Evolutionary conservation across 2,113 vertebrate genomes (phyloP).

Genomic region (Trichechus manatus): DNA sequence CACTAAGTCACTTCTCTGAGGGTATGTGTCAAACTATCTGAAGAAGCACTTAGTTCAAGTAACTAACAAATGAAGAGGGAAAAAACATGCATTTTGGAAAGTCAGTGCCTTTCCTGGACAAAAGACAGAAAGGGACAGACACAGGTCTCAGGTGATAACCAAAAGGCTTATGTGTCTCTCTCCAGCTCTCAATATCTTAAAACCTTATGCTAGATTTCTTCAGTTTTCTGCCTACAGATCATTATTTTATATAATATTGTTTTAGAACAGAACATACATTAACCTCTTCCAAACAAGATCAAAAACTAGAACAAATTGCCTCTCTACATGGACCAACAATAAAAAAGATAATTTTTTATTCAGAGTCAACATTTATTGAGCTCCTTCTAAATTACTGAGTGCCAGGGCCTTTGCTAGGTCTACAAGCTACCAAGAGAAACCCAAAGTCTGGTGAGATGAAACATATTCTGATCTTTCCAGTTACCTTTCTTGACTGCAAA

Average conservation of each 20-base stretch:
- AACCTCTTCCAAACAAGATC: background rate
- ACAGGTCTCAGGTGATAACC: background rate
- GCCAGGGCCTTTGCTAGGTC: background rate
- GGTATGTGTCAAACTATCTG: conserved; percentile 59
- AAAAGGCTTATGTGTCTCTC: background rate
- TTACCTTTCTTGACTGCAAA: background rate
- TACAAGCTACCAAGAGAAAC: background rate
- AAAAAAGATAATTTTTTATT: conserved; percentile 12
- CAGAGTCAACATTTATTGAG: background rate
- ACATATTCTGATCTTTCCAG: background rate
- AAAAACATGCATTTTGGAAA: conserved; percentile 65
- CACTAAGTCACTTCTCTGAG: background rate
- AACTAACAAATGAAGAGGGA: conserved; percentile 68
- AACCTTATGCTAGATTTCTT: background rate
- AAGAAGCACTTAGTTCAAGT: conserved; percentile 54
- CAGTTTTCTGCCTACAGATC: background rate
- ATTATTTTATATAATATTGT: background rate
- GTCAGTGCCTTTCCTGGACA: background rate
- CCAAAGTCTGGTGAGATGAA: background rate
- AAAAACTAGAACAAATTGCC: background rate
- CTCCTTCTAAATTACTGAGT: background rate
- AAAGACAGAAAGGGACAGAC: background rate
- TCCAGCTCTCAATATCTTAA: background rate
- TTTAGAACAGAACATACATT: background rate
- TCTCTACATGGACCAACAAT: background rate